Evolutionary conservation across 2,113 vertebrate genomes (phyloP).

Genomic region (Strix uralensis): DNA sequence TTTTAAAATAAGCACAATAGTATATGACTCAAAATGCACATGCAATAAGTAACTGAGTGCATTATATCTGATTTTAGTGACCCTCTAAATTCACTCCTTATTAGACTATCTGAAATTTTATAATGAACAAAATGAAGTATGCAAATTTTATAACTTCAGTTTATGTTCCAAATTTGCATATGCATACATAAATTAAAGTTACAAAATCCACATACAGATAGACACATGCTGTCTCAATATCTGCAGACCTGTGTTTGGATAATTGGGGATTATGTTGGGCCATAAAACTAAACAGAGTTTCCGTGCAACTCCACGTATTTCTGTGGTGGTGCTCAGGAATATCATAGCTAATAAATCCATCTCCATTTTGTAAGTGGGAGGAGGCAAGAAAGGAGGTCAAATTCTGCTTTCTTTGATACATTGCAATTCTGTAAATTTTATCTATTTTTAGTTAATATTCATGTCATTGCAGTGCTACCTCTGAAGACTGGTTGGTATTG

Average conservation of each 20-base stretch:
- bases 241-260: not conserved
- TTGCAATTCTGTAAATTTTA: not conserved
- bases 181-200: not conserved
- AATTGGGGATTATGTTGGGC: not conserved
- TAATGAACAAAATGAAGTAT: not conserved
- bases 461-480: not conserved
- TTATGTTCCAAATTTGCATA: not conserved
- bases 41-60: not conserved
- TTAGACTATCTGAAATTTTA: not conserved
- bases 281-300: not conserved
- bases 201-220: not conserved
- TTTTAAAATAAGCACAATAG: not conserved
- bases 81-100: not conserved
- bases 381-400: not conserved
- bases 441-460: not conserved
- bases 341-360: not conserved
- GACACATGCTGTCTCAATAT: not conserved
- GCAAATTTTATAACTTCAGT: not conserved
- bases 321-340: not conserved
- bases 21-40: not conserved
- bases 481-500: not conserved
- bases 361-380: not conserved
- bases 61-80: constrained; percentile 3
- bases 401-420: not conserved
- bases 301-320: not conserved